These are phyloP conservation scores for Malachius bipustulatus DNA, from an alignment of 2,888 invertebrate species.

Conservation along the genomic window DNA sequence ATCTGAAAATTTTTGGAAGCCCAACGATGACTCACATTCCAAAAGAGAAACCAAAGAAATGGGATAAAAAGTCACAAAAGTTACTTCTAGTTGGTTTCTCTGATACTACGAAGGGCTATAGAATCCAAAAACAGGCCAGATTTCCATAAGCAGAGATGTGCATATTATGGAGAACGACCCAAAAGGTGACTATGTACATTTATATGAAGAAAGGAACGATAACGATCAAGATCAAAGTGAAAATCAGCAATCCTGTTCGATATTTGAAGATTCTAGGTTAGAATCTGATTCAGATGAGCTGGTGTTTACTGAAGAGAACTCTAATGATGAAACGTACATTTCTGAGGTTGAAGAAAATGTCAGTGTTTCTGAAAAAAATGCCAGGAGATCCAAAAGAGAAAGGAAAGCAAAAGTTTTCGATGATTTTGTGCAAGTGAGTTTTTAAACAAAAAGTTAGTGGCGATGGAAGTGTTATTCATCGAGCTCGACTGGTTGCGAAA, in stretches of 20 bases:
- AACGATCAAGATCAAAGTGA: too few species aligned
- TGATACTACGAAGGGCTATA: slow-evolving; percentile 15
- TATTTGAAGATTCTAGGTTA: too few species aligned
- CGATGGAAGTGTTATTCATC: slow-evolving; percentile 8
- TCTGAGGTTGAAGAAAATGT: too few species aligned
- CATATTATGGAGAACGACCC: too few species aligned
- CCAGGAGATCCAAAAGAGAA: slow-evolving; percentile 14
- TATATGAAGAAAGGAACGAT: too few species aligned
- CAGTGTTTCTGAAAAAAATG: too few species aligned
- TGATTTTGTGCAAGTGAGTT: slow-evolving; percentile 16
- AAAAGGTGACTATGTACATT: too few species aligned
- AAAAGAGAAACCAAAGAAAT: slow-evolving; percentile 17
- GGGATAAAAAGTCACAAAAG: slow-evolving; percentile 16
- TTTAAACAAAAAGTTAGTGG: slow-evolving; percentile 15
- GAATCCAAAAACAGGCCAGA: slow-evolving; percentile 13
- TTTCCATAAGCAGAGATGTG: slow-evolving; percentile 11
- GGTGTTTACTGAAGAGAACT: too few species aligned
- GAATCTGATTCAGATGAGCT: too few species aligned
- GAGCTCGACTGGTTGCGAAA: slow-evolving; percentile 14
- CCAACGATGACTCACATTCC: slow-evolving; percentile 17
- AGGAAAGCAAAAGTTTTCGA: slow-evolving; percentile 14
- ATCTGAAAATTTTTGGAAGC: slow-evolving; percentile 17
- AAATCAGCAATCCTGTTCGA: too few species aligned
- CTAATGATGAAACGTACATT: too few species aligned
- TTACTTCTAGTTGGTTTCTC: slow-evolving; percentile 16